Evolutionary conservation across 1,140 invertebrate genomes (phyloP).

Genomic region (Eubasilissa regina): DNA sequence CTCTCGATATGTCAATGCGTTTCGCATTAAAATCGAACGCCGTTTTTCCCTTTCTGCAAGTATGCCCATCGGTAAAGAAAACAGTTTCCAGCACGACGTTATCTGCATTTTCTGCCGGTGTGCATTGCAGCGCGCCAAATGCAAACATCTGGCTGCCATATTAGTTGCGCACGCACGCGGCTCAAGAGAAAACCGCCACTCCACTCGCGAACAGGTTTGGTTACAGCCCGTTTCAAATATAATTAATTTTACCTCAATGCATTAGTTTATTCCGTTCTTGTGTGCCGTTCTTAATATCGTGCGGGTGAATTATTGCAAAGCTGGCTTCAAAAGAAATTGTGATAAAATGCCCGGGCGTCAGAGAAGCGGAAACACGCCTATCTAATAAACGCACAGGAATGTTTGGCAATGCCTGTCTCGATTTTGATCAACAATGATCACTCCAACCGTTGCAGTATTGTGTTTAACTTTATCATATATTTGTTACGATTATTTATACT

Average conservation of each 20-base stretch:
- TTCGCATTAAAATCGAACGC: slow-evolving; percentile 17
- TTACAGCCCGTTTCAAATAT: slow-evolving; percentile 37
- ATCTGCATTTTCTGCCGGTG: background rate
- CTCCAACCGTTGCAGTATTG: background rate
- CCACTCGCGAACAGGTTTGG: slow-evolving; percentile 37
- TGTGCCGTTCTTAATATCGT: background rate
- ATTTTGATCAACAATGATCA: background rate
- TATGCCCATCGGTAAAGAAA: background rate
- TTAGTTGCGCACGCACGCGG: slow-evolving; percentile 4
- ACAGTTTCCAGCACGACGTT: background rate
- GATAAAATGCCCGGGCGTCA: background rate
- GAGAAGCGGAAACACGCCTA: background rate
- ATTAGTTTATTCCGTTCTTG: slow-evolving; percentile 36
- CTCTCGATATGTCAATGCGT: slow-evolving; percentile 13
- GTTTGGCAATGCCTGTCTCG: background rate
- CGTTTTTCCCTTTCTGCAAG: slow-evolving; percentile 43
- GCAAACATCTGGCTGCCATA: background rate
- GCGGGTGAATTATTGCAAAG: slow-evolving; percentile 2
- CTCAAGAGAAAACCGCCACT: slow-evolving; percentile 41
- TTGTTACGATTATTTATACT: slow-evolving; percentile 5
- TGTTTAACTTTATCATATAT: background rate
- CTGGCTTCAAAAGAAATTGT: background rate
- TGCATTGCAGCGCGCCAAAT: slow-evolving; percentile 4
- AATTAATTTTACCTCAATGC: slow-evolving; percentile 42
- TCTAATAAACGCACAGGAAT: background rate